Conservation (phyloP, 2,797 vertebrate species). For the Smutsia gigantea region DNA sequence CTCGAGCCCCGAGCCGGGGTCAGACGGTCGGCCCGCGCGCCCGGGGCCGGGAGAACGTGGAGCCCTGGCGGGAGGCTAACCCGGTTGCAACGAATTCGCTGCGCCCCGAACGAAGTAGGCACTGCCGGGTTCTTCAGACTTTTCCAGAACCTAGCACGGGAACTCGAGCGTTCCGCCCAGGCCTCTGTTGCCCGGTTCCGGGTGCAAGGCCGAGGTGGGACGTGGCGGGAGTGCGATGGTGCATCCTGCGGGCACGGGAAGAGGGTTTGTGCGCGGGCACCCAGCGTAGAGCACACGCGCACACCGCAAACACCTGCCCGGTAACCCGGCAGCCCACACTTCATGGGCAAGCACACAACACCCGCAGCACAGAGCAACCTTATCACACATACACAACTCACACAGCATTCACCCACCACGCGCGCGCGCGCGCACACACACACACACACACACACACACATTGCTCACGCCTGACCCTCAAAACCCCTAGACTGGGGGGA, state of each 20-base stretch:
- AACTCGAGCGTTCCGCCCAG: neutral
- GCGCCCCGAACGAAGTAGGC: neutral
- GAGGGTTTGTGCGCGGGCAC: neutral
- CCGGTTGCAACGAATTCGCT: slow-evolving; percentile 66
- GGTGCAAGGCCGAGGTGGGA: neutral
- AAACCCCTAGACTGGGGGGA: accelerated
- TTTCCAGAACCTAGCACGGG: neutral
- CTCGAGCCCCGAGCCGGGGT: accelerated
- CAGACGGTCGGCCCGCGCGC: accelerated
- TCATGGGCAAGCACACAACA: neutral
- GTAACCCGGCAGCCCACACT: neutral
- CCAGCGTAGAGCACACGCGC: neutral
- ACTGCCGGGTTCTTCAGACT: neutral
- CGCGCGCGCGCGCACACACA: neutral
- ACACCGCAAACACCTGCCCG: too few relatives aligned
- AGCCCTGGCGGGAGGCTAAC: neutral
- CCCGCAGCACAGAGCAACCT: neutral
- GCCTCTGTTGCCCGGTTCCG: neutral
- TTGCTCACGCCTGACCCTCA: too few relatives aligned
- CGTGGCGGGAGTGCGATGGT: neutral
- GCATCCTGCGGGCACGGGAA: accelerated
- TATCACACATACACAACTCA: neutral
- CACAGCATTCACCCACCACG: neutral
- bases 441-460: neutral
- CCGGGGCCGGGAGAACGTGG: neutral